Conservation (phyloP, 2,888 invertebrate species). For the Acleris cristana region DNA sequence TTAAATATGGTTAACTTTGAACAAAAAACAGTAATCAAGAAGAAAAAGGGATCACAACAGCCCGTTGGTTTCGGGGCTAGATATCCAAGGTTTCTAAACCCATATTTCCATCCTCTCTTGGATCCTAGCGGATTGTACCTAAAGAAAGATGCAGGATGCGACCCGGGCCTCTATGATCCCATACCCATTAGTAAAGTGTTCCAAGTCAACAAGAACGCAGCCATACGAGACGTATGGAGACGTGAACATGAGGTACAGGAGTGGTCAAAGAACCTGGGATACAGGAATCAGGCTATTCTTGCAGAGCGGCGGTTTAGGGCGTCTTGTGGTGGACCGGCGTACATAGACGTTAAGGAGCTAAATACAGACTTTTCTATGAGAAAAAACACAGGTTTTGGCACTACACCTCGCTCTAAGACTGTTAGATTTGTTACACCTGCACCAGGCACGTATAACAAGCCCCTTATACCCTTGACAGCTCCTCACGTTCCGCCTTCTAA, state of each 20-base stretch:
- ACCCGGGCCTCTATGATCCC: constrained; percentile 27
- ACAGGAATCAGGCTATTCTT: constrained; percentile 27
- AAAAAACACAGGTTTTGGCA: constrained; percentile 47
- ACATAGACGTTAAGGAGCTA: constrained; percentile 1
- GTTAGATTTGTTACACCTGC: constrained; percentile 53
- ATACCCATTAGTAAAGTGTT: constrained; percentile 7
- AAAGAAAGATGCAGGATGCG: constrained; percentile 6
- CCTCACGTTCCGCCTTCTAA: constrained; percentile 67
- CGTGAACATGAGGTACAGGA: constrained; percentile 25
- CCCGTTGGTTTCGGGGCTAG: constrained; percentile 12
- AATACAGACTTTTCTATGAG: neutral
- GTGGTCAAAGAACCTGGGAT: constrained; percentile 30
- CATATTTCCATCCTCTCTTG: neutral
- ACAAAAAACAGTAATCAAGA: no score
- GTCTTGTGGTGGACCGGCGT: constrained; percentile 21
- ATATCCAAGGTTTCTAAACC: constrained; percentile 12
- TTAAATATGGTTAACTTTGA: no score
- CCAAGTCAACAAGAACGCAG: neutral
- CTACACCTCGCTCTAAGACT: constrained; percentile 53
- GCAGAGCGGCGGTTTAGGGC: constrained; percentile 7
- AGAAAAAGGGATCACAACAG: no score
- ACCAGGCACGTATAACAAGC: constrained; percentile 69
- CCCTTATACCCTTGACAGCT: constrained; percentile 59
- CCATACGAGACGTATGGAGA: constrained; percentile 17
- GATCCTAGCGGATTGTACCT: constrained; percentile 10